A percentile compares a stretch with the other conserved stretches of the same genome.
These are phyloP conservation scores for Passer montanus DNA, from an alignment of 2,113 vertebrate genomes.

Conservation along the genomic window DNA sequence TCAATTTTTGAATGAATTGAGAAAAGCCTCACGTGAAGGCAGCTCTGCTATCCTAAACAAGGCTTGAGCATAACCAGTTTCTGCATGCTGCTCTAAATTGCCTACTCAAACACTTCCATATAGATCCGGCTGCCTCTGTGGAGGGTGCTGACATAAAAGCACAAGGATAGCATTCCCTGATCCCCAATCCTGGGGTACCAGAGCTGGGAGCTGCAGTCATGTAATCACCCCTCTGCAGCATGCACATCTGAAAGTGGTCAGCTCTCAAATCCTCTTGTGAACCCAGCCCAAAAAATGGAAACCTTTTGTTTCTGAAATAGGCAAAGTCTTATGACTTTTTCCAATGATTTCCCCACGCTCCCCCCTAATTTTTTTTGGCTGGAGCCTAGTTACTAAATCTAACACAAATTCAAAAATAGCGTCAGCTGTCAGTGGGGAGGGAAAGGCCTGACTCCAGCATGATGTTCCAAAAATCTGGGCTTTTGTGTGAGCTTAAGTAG, in stretches of 20 bases:
- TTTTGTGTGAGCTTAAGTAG: constrained; percentile 26
- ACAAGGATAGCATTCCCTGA: not conserved
- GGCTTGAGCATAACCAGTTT: fast-evolving
- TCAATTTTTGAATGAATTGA: not conserved
- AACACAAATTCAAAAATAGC: constrained; percentile 45
- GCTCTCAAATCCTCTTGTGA: constrained; percentile 20
- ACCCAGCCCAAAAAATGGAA: constrained; percentile 10
- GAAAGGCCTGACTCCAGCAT: not conserved
- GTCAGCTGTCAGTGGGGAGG: constrained; percentile 6
- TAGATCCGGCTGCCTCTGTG: not conserved
- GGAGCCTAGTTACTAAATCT: constrained; percentile 10
- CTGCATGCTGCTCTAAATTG: not conserved
- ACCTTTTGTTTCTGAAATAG: constrained; percentile 45
- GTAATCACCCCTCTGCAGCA: not conserved
- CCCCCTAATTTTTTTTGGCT: constrained; percentile 7
- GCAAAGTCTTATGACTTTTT: not conserved
- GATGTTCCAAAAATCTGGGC: constrained; percentile 27
- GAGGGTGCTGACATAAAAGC: not conserved
- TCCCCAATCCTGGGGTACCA: fast-evolving
- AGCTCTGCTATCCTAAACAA: not conserved
- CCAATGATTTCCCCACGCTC: not conserved
- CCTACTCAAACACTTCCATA: not conserved
- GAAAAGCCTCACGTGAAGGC: not conserved
- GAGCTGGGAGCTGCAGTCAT: not conserved
- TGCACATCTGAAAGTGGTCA: constrained; percentile 33